Conservation (phyloP, 1,140 invertebrate genomes). For the Mamestra configurata region DNA sequence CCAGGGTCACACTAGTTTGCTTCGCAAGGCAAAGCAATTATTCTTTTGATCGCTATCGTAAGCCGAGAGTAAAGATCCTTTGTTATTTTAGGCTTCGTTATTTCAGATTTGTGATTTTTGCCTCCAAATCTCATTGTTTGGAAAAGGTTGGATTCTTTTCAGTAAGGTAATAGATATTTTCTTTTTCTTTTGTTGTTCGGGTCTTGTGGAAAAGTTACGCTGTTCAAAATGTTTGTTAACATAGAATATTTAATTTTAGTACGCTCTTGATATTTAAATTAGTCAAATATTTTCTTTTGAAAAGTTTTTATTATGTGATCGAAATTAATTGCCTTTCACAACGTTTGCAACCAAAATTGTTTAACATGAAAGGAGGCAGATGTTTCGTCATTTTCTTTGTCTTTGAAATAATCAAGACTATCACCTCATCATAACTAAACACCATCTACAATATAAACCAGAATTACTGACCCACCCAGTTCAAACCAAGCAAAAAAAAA, state of each 20-base stretch:
- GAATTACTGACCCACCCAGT: background rate
- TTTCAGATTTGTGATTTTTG: conserved; percentile 45
- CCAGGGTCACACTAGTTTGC: conserved; percentile 14
- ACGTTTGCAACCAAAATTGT: too few relatives aligned
- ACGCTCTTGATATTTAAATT: background rate
- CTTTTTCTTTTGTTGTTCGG: background rate
- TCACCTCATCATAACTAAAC: background rate
- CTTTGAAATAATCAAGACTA: too few relatives aligned
- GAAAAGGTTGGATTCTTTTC: conserved; percentile 14
- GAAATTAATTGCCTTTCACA: too few relatives aligned
- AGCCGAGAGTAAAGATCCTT: conserved; percentile 23
- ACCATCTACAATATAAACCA: background rate
- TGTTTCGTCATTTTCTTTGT: too few relatives aligned
- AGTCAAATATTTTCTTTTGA: too few relatives aligned
- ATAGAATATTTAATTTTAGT: background rate
- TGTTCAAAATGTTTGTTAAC: background rate
- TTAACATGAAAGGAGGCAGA: too few relatives aligned
- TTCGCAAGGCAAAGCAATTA: conserved; percentile 29
- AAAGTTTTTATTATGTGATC: too few relatives aligned
- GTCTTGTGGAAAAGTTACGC: background rate
- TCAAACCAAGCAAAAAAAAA: background rate
- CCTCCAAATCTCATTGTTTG: conserved; percentile 31
- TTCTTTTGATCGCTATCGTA: conserved; percentile 41
- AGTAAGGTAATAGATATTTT: conserved; percentile 28
- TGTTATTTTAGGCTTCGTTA: conserved; percentile 45